Conservation (phyloP, 2,888 invertebrate genomes). For the Hesperia comma region DNA sequence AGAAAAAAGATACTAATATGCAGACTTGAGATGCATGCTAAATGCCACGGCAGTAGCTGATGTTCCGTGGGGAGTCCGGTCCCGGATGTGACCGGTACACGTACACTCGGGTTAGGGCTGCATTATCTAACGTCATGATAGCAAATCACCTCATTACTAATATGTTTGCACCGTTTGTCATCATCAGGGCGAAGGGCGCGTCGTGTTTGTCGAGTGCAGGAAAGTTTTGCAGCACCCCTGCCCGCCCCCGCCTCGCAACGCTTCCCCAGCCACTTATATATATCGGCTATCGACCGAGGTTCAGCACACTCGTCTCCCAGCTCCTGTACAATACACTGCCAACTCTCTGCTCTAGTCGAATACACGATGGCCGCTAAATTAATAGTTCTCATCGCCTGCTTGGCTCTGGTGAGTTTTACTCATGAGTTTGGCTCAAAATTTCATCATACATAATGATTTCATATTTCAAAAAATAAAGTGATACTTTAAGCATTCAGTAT, state of each 20-base stretch:
- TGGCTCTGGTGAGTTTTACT: conserved; percentile 67
- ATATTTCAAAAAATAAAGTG: too few relatives aligned
- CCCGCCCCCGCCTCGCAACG: conserved; percentile 26
- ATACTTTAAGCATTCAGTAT: too few relatives aligned
- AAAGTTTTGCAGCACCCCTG: conserved; percentile 42
- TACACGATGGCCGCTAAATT: conserved; percentile 64
- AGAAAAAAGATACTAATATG: too few relatives aligned
- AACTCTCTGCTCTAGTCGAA: conserved; percentile 24
- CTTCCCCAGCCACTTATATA: conserved; percentile 49
- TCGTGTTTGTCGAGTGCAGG: conserved; percentile 45
- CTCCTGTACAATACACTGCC: conserved; percentile 46
- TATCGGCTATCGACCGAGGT: conserved; percentile 44
- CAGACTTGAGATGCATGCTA: background rate
- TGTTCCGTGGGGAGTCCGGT: background rate
- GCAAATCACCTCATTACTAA: conserved; percentile 43
- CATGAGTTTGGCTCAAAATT: background rate
- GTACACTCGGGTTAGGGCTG: conserved; percentile 25
- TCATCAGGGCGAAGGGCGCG: conserved; percentile 48
- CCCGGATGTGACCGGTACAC: conserved; percentile 21
- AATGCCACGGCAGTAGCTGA: background rate
- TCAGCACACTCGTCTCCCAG: conserved; percentile 55
- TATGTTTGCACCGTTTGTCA: conserved; percentile 39
- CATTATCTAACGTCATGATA: conserved; percentile 33
- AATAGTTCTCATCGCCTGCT: conserved; percentile 60
- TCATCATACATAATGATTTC: too few relatives aligned